Conservation (phyloP, 2,888 invertebrate genomes). For the Nephrocerus scutellatus region DNA sequence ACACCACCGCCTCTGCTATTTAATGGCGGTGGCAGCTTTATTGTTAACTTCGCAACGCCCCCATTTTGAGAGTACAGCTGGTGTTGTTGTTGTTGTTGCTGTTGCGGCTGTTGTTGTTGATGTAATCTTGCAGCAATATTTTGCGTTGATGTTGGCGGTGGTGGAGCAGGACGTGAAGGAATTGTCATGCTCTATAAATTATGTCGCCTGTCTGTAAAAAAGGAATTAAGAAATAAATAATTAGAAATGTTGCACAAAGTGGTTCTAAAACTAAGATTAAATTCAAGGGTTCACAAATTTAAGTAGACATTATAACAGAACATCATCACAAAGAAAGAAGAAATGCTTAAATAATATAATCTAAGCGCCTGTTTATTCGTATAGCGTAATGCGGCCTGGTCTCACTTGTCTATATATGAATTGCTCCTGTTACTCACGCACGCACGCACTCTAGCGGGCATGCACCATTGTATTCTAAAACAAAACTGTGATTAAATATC, state of each 20-base stretch:
- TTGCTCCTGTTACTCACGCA: too few relatives aligned
- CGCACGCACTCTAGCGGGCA: too few relatives aligned
- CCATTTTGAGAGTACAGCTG: conserved; percentile 35
- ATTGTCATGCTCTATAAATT: conserved; percentile 41
- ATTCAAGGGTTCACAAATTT: too few relatives aligned
- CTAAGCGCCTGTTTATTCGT: too few relatives aligned
- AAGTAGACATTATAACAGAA: too few relatives aligned
- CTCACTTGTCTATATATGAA: too few relatives aligned
- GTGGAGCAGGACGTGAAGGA: conserved; percentile 46
- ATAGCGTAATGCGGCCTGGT: too few relatives aligned
- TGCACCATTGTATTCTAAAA: too few relatives aligned
- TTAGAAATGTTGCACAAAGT: not conserved
- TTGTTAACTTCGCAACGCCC: conserved; percentile 35
- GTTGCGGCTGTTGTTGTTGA: conserved; percentile 36
- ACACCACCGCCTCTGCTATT: conserved; percentile 22
- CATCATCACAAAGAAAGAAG: too few relatives aligned
- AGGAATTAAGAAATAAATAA: conserved; percentile 9
- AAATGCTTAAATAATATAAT: too few relatives aligned
- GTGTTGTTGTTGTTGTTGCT: conserved; percentile 28
- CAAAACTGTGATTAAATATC: too few relatives aligned
- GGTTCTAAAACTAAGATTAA: not conserved
- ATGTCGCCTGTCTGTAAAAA: conserved; percentile 18
- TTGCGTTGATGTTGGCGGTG: conserved; percentile 39
- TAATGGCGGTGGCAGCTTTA: conserved; percentile 45
- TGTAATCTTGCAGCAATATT: conserved; percentile 39